phyloP scores from a whole-genome alignment of 2,797 vertebrate genomes.

The Brachyalestes nurse region DNA sequence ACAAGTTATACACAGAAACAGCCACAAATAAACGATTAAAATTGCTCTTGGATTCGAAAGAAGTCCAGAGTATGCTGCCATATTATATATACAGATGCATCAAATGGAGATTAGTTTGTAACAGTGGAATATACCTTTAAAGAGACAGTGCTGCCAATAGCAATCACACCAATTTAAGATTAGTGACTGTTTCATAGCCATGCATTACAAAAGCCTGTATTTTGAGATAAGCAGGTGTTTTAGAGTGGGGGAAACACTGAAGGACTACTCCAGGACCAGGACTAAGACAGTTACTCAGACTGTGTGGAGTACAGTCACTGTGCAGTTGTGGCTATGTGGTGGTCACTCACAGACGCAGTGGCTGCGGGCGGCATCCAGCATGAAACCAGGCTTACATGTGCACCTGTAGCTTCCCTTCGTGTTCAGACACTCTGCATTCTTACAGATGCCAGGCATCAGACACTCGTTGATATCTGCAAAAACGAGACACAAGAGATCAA shows the following conservation, averaged over 20 bases:
- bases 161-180: too few relatives aligned
- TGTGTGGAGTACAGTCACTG: neutral
- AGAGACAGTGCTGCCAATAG: too few relatives aligned
- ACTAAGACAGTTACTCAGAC: neutral
- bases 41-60: too few relatives aligned
- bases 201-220: too few relatives aligned
- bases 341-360: constrained; percentile 90
- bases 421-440: constrained; percentile 94
- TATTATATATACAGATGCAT: too few relatives aligned
- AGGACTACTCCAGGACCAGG: neutral
- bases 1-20: too few relatives aligned
- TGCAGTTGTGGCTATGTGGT: neutral
- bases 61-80: too few relatives aligned
- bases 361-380: constrained; percentile 86
- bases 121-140: too few relatives aligned
- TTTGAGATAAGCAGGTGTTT: too few relatives aligned
- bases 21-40: too few relatives aligned
- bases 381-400: constrained; percentile 88
- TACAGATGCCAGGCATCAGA: constrained; percentile 89
- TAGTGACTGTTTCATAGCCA: too few relatives aligned
- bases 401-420: constrained; percentile 94
- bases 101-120: too few relatives aligned
- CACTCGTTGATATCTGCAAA: constrained; percentile 93
- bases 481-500: neutral
- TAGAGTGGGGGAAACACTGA: neutral